phyloP scores from a whole-genome alignment of 1,140 invertebrate genomes.

The Magallana angulata region DNA sequence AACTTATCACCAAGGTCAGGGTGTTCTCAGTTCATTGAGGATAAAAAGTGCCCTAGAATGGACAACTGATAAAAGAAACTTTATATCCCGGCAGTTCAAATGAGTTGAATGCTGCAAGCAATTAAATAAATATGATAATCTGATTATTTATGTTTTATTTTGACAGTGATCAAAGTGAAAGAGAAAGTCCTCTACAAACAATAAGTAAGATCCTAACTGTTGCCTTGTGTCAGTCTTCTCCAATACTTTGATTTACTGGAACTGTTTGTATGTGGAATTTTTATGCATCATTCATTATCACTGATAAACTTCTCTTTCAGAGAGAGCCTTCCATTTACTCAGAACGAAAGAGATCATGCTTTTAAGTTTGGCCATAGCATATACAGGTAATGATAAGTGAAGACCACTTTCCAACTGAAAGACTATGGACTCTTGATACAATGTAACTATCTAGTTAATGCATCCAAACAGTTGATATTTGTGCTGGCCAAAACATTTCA shows the following conservation, averaged over 20 bases:
- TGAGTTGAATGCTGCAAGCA: neutral
- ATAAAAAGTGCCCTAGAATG: too few species aligned
- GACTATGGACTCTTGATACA: too few species aligned
- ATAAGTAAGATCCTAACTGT: slow-evolving; percentile 54
- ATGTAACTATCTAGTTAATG: too few species aligned
- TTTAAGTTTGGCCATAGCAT: slow-evolving; percentile 91
- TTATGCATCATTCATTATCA: neutral
- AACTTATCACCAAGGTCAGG: slow-evolving; percentile 52
- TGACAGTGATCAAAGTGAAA: slow-evolving; percentile 52
- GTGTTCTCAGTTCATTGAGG: too few species aligned
- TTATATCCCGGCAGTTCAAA: neutral
- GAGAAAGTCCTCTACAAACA: slow-evolving; percentile 59
- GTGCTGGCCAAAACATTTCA: too few species aligned
- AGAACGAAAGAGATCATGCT: slow-evolving; percentile 91
- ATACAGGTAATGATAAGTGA: slow-evolving; percentile 85
- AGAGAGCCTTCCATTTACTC: slow-evolving; percentile 87
- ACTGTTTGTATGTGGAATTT: neutral
- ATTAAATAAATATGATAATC: neutral
- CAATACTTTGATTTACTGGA: neutral
- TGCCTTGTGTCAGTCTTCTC: neutral
- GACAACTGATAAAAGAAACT: neutral
- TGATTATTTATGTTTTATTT: slow-evolving; percentile 13
- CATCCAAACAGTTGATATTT: too few species aligned
- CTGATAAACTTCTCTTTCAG: slow-evolving; percentile 70
- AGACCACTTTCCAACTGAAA: too few species aligned